phyloP scores from a whole-genome alignment of 2,888 invertebrate genomes.

The Crepidodera aurea region DNA sequence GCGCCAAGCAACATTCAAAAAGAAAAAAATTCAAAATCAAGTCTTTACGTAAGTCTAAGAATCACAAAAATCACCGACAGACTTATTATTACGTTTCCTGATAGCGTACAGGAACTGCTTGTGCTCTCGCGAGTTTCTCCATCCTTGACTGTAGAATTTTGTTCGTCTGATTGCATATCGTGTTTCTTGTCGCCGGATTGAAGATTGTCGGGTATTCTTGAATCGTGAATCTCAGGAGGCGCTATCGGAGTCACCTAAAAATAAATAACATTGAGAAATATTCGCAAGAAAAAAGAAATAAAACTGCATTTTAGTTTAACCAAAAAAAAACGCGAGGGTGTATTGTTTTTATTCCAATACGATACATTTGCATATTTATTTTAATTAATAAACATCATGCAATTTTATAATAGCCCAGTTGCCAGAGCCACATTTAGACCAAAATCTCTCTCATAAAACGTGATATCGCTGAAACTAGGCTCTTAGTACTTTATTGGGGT shows the following conservation, averaged over 20 bases:
- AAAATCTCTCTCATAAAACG: no score
- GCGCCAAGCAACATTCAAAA: background rate
- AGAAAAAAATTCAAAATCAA: background rate
- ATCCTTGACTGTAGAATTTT: conserved; percentile 54
- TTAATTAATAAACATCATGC: no score
- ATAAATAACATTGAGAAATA: background rate
- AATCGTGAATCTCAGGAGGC: conserved; percentile 38
- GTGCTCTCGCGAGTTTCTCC: conserved; percentile 30
- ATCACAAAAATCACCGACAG: background rate
- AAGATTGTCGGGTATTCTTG: conserved; percentile 35
- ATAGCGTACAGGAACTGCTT: background rate
- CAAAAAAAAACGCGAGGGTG: no score
- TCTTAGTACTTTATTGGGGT: no score
- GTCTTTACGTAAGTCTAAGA: conserved; percentile 10
- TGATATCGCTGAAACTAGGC: no score
- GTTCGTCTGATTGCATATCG: conserved; percentile 56
- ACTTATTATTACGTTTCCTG: background rate
- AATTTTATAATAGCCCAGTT: no score
- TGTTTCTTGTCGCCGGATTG: conserved; percentile 51
- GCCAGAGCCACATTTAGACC: no score
- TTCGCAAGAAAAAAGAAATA: no score
- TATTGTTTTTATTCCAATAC: no score
- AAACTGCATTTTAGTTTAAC: no score
- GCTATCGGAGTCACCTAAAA: conserved; percentile 33
- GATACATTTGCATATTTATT: no score